phyloP scores from a whole-genome alignment of 2,797 vertebrate genomes.

The Lepidocolaptes lacrymiger region DNA sequence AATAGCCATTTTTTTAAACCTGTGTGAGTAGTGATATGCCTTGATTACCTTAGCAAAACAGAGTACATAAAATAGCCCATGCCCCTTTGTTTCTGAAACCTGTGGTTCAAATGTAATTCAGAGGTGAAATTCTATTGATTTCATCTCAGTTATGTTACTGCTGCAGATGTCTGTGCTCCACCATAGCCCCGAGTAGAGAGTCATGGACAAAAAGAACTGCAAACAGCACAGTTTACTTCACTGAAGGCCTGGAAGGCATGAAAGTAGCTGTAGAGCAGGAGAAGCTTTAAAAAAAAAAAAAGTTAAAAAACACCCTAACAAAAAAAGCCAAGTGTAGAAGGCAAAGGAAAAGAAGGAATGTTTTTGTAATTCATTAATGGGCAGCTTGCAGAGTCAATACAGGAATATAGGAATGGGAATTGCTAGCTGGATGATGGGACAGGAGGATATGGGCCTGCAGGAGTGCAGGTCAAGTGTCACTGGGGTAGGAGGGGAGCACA shows the following conservation, averaged over 20 bases:
- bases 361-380: neutral
- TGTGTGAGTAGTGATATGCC: accelerated
- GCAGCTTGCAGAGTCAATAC: neutral
- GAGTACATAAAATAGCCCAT: neutral
- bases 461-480: neutral
- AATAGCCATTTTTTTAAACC: neutral
- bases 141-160: neutral
- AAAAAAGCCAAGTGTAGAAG: neutral
- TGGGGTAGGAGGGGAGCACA: neutral
- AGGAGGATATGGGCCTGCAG: neutral
- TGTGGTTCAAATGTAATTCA: neutral
- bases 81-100: neutral
- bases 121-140: neutral
- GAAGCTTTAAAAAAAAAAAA: neutral
- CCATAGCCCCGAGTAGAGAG: neutral
- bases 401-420: neutral
- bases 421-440: neutral
- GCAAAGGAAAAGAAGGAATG: neutral
- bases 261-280: neutral
- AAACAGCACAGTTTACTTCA: neutral
- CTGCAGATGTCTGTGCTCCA: neutral
- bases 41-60: neutral
- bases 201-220: neutral
- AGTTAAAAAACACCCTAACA: neutral
- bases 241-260: neutral